A percentile compares a stretch with the other conserved stretches of the same genome.
Evolutionary conservation across 2,888 invertebrate species (phyloP).

Genomic region (Heteromyza rotundicornis): DNA sequence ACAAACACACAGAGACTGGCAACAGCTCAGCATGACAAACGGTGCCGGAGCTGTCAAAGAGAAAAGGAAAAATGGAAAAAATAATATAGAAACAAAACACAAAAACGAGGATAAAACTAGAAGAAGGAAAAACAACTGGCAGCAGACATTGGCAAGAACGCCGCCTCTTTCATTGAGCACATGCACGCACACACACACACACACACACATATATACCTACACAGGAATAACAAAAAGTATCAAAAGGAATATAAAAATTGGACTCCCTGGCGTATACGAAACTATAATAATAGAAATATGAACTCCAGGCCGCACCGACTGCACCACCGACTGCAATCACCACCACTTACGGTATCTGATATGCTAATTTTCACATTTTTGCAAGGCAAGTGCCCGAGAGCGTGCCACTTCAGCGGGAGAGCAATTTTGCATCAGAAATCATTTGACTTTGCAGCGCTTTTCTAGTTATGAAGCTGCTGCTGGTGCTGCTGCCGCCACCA

Average conservation of each 20-base stretch:
- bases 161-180: constrained; percentile 24
- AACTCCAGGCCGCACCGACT: constrained; percentile 13
- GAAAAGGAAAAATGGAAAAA: constrained; percentile 8
- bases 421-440: background rate
- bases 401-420: constrained; percentile 4
- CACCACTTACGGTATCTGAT: constrained; percentile 43
- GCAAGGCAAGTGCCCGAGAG: constrained; percentile 14
- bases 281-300: constrained; percentile 15
- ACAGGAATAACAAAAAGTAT: too few species aligned
- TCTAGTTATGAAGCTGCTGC: background rate
- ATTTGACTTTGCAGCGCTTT: background rate
- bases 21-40: constrained; percentile 2
- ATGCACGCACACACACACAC: constrained; percentile 13
- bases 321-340: constrained; percentile 18
- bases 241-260: constrained; percentile 9
- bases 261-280: constrained; percentile 23
- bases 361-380: constrained; percentile 51
- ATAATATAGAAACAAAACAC: constrained; percentile 11
- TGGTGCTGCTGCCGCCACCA: background rate
- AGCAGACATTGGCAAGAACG: constrained; percentile 10
- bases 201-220: constrained; percentile 10
- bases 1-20: too few species aligned
- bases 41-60: constrained; percentile 13
- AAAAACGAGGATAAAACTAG: constrained; percentile 3
- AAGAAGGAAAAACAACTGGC: background rate